phyloP scores from a whole-genome alignment of 1,140 invertebrate species.

The Coelopa frigida region DNA sequence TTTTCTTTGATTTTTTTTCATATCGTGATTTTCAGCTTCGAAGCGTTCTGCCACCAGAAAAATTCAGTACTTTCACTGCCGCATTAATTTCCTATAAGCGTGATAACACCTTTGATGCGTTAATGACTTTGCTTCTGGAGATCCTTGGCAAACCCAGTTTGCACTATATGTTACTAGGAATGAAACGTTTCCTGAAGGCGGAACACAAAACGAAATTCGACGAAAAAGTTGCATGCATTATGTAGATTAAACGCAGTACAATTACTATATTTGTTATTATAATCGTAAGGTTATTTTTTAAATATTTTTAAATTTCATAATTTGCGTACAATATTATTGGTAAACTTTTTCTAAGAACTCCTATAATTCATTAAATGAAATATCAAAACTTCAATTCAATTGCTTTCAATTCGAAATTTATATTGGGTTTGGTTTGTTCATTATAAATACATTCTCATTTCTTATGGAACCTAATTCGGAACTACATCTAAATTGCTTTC shows the following conservation, averaged over 20 bases:
- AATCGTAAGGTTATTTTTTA: conserved; percentile 3
- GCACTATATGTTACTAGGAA: conserved; percentile 55
- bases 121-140: conserved; percentile 49
- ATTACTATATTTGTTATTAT: neutral
- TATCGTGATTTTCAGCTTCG: conserved; percentile 22
- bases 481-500: conserved; percentile 11
- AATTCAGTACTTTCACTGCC: conserved; percentile 53
- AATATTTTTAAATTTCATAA: neutral
- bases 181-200: conserved; percentile 52
- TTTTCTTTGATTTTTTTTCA: conserved; percentile 44
- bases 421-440: too few relatives aligned
- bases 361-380: neutral
- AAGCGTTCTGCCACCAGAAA: conserved; percentile 43
- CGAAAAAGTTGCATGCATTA: conserved; percentile 15
- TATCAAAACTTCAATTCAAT: neutral
- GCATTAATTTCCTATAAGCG: conserved; percentile 54
- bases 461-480: too few relatives aligned
- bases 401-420: neutral
- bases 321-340: neutral
- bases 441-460: too few relatives aligned
- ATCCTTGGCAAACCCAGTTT: conserved; percentile 47
- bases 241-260: neutral
- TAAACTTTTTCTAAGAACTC: neutral
- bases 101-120: conserved; percentile 47
- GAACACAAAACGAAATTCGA: conserved; percentile 51